Evolutionary conservation across 2,113 vertebrate genomes (phyloP), one percentile per base, ranked within the genome.

Genomic region (Rhinogobius similis): DNA sequence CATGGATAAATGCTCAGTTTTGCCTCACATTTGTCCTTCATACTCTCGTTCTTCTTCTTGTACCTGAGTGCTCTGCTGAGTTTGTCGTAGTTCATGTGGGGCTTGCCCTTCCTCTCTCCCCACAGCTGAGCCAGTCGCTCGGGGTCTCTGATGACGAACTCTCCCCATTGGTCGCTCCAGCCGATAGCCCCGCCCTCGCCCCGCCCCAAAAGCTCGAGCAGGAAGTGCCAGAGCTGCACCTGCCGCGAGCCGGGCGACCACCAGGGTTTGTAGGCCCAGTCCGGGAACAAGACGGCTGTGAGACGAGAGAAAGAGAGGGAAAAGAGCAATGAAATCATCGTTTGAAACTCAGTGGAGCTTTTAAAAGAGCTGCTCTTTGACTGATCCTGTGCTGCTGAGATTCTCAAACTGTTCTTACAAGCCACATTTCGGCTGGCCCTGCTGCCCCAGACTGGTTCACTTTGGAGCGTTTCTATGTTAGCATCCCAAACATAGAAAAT

Each of bases 81-180:
- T 67, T 94, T 94, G 90, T 94, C 93, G 39, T 94, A 94, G 83
- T 94, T 94, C 93, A 94, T 94, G 82, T 93, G 93, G 0, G 92
- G 92, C 41, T 94, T 94, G 46, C 93, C 92, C 79, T 94, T 94
- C 87, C 93, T 88, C 79, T 94, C 93, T 4, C 93, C 93, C 93
- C 93, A 94, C 79, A 94, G 88, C 63, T 77, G 74, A 41, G 93
- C 93, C 77, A 94, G 74, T 68, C 77, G 86, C 78, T 94, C 93
- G 0, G 93, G 93, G 77, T 94, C 92, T 43, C 88, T 76, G 73
- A 94, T 94, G 36, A 94, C 87, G 6, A 94, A 94, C 78, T 94
- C 93, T 13, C 93, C 93, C 91, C 92, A 94, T 72, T 94, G 92
- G 1, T 88, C 87, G 6, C 92, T 91, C 93, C 93, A 94, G 18